A percentile compares a stretch with the other conserved stretches of the same genome.
Evolutionary conservation across 2,888 invertebrate species (phyloP).

Genomic region (Monopis laevigella): DNA sequence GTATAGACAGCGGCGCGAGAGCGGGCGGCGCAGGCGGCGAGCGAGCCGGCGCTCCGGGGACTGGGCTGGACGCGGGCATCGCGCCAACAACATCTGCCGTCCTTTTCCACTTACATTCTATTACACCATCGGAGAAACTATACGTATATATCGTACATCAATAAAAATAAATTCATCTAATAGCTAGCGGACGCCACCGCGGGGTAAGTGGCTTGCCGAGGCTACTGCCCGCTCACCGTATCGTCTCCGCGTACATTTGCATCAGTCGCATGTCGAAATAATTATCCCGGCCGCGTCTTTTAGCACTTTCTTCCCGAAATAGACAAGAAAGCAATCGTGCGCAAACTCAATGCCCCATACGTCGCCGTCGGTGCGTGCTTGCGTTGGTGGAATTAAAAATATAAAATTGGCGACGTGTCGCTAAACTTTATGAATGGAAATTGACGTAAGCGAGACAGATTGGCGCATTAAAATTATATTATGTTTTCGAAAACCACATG

Average conservation of each 20-base stretch:
- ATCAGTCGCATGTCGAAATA: constrained; percentile 20
- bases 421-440: constrained; percentile 50
- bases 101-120: constrained; percentile 12
- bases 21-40: constrained; percentile 41
- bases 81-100: constrained; percentile 34
- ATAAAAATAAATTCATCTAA: constrained; percentile 46
- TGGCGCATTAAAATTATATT: neutral
- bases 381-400: constrained; percentile 13
- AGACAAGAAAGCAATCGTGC: constrained; percentile 23
- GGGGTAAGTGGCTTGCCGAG: constrained; percentile 14
- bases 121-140: constrained; percentile 9
- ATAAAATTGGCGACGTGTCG: constrained; percentile 33
- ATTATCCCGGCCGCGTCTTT: constrained; percentile 19
- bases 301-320: constrained; percentile 25
- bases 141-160: constrained; percentile 25
- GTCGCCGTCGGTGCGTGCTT: neutral
- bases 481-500: no score
- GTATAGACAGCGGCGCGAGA: constrained; percentile 15
- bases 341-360: constrained; percentile 19
- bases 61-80: constrained; percentile 38
- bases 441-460: constrained; percentile 40
- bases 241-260: neutral
- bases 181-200: constrained; percentile 26
- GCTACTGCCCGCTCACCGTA: no score
- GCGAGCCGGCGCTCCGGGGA: constrained; percentile 48